phyloP scores from a whole-genome alignment of 2,113 vertebrate genomes.

The Glaucidium brasilianum region DNA sequence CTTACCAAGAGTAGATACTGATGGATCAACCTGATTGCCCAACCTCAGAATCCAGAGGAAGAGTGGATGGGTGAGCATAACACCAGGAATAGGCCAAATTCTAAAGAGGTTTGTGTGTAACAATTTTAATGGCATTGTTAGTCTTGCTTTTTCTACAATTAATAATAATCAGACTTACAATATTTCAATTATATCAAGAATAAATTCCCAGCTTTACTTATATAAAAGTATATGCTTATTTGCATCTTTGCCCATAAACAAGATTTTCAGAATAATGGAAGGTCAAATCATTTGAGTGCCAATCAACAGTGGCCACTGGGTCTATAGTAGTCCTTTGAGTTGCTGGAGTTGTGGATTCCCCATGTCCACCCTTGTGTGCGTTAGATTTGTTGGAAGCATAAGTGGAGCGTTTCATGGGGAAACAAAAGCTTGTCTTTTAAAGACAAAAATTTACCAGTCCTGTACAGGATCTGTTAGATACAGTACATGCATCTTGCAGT shows the following conservation, averaged over 20 bases:
- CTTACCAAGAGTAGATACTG: neutral
- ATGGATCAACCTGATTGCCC: neutral
- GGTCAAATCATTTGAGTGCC: neutral
- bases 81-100: neutral
- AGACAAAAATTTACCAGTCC: neutral
- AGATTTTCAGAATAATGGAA: neutral
- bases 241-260: neutral
- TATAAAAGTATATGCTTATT: neutral
- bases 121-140: neutral
- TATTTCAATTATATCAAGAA: neutral
- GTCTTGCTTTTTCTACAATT: neutral
- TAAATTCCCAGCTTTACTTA: neutral
- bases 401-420: neutral
- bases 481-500: neutral
- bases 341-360: neutral
- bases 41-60: neutral
- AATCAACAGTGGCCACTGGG: neutral
- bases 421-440: neutral
- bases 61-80: neutral
- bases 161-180: neutral
- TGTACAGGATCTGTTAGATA: neutral
- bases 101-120: neutral
- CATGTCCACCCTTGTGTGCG: neutral
- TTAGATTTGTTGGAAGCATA: neutral
- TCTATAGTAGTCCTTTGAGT: neutral